These are phyloP conservation scores for Neotoxoptera formosana DNA, from an alignment of 1,140 invertebrate genomes.

Conservation along the genomic window DNA sequence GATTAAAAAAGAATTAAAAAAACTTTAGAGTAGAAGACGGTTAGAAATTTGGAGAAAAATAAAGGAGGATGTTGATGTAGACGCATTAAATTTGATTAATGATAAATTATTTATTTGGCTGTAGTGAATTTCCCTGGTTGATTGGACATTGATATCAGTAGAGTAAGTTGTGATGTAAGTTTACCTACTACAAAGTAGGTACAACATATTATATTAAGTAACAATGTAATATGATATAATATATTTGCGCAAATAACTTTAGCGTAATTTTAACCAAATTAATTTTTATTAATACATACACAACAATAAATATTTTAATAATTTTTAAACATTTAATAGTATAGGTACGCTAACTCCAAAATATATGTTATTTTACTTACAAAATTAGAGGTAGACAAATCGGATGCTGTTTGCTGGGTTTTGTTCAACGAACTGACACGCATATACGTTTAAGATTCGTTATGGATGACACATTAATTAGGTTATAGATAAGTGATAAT, in stretches of 20 bases:
- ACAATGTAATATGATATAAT: not conserved
- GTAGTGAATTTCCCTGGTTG: too few species aligned
- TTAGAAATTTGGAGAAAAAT: not conserved
- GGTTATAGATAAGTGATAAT: not conserved
- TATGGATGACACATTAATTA: not conserved
- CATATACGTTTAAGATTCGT: not conserved
- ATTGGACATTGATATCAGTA: too few species aligned
- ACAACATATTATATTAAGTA: not conserved
- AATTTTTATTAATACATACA: not conserved
- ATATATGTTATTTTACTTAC: constrained; percentile 15
- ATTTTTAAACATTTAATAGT: not conserved
- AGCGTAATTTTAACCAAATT: not conserved
- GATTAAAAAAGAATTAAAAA: too few species aligned
- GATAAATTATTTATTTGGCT: too few species aligned
- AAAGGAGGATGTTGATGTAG: not conserved
- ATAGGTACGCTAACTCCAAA: not conserved
- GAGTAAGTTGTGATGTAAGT: not conserved
- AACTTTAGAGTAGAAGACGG: not conserved
- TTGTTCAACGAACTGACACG: not conserved
- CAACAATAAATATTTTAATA: not conserved
- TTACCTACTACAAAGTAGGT: not conserved
- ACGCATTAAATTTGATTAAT: too few species aligned
- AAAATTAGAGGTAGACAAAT: not conserved
- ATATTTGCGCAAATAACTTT: not conserved
- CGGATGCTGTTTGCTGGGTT: not conserved